Evolutionary conservation across 30 jellyfish, hydroid and myxozoan species (phyloP), one percentile per base, ranked within the genome.

Genomic region (Aurelia aurita complex sp. Pacific): DNA sequence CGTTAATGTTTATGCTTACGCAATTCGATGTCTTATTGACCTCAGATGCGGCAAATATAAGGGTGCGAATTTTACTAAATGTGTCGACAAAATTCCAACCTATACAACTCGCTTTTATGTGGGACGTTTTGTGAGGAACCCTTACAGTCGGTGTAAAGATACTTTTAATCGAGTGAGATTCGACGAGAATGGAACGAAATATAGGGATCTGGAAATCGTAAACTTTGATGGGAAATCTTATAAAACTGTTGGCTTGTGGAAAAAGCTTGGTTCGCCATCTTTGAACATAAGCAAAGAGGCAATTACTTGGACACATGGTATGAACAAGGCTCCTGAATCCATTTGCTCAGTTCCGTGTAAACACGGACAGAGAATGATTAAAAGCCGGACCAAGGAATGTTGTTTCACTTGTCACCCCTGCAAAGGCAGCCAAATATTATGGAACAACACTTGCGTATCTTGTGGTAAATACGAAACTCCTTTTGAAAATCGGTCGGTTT

Each of bases 391-490:
- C 17, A 70, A 70, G 42, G 70, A 68, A 38, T 86, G 95, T 76
- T 86, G 95, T 59, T 86, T 87, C 43, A 74, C 82, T 17, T 86
- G 95, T 76, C 79, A 57, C 50, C 72, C 80, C 42, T 86, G 95
- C 54, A 35, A 32, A 23, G 70, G 55, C 53, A 50, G 67, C 40
- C 83, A 86, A 33, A 53, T 63, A 36, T 61, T 86, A 33, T 14
- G 51, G 51, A 86, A 86, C 70, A 76, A 76, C 82, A 76, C 89
- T 16, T 86, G 95, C 40, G 17, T 16, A 5, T 42, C 52, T 34
- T 86, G 95, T 59, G 76, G 19, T 23, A 65, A 70, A 57, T 59
- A 23, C 52, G 60, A 86, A 16, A 64, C 77, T 4, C 78, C 95
- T 1, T 61, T 51, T 43, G 29, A 23, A 18, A 55, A 68, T 52